phyloP scores from a whole-genome alignment of 92 coral and sea anemone species.

The Isaurus tuberculatus region DNA sequence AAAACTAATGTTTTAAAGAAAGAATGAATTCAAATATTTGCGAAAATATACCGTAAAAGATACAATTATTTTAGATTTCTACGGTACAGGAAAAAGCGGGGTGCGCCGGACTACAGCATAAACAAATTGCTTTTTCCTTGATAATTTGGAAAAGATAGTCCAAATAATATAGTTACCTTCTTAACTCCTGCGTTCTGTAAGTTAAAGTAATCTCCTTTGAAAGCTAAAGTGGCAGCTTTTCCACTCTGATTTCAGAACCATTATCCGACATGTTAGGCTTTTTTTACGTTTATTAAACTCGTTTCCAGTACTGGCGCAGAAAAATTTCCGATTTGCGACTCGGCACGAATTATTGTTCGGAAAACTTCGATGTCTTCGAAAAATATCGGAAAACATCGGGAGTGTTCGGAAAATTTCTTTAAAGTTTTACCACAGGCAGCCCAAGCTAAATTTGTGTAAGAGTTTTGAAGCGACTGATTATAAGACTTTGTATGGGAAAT shows the following conservation, averaged over 20 bases:
- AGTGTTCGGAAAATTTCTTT: not conserved
- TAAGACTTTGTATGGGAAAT: too few species aligned
- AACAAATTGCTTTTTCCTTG: not conserved
- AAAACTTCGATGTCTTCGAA: constrained; percentile 2
- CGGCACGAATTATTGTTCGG: too few species aligned
- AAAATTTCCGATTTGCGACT: not conserved
- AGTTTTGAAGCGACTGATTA: too few species aligned
- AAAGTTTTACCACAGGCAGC: too few species aligned
- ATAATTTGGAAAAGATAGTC: not conserved
- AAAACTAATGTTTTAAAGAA: not conserved
- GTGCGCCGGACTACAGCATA: not conserved
- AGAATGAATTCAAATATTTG: not conserved
- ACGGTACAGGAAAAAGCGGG: not conserved
- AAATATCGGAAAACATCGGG: not conserved
- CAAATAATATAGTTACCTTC: constrained; percentile 3
- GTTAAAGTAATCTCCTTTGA: not conserved
- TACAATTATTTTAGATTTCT: not conserved
- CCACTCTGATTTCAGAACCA: constrained; percentile 10
- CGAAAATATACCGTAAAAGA: not conserved
- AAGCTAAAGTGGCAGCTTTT: not conserved
- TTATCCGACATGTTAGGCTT: constrained; percentile 18
- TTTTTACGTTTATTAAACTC: constrained; percentile 5
- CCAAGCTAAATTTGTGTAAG: too few species aligned
- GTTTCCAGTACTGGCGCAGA: not conserved
- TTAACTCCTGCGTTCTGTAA: not conserved